These are phyloP conservation scores for Thinocorus orbignyianus DNA, from an alignment of 2,113 vertebrate species.

Conservation along the genomic window DNA sequence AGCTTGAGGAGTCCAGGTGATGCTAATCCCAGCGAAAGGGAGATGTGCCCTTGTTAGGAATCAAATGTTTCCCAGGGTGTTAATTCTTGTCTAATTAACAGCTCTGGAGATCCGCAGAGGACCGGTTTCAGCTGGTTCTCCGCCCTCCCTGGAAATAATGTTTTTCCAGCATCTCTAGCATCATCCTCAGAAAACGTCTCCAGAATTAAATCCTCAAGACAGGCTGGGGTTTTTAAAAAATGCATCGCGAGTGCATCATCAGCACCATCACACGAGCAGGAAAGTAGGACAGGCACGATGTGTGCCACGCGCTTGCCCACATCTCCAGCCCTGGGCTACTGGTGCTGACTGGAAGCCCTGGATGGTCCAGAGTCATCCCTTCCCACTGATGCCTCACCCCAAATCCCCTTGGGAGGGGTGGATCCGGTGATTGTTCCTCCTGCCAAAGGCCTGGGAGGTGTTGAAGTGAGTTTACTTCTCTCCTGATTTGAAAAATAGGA, in stretches of 20 bases:
- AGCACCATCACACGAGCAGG: neutral
- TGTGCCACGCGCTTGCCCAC: neutral
- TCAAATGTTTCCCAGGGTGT: neutral
- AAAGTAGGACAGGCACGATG: constrained; percentile 46
- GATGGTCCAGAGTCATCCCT: fast-evolving
- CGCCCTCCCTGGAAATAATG: neutral
- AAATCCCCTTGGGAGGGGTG: fast-evolving
- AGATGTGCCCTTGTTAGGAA: neutral
- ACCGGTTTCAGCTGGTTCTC: neutral
- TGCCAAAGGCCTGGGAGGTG: neutral
- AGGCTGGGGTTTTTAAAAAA: constrained; percentile 18
- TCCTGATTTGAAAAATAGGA: neutral
- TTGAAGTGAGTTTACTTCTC: neutral
- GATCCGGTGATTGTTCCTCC: fast-evolving
- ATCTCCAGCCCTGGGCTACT: neutral
- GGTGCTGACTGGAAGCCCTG: neutral
- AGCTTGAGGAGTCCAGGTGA: neutral
- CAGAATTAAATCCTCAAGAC: constrained; percentile 37
- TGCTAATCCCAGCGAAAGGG: neutral
- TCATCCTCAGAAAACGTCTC: neutral
- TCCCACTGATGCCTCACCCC: neutral
- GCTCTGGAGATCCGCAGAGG: neutral
- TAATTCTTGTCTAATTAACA: constrained; percentile 49
- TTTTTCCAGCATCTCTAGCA: constrained; percentile 23
- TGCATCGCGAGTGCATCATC: neutral